phyloP scores from a whole-genome alignment of 2,113 vertebrate genomes.

The Tachysurus vachellii region DNA sequence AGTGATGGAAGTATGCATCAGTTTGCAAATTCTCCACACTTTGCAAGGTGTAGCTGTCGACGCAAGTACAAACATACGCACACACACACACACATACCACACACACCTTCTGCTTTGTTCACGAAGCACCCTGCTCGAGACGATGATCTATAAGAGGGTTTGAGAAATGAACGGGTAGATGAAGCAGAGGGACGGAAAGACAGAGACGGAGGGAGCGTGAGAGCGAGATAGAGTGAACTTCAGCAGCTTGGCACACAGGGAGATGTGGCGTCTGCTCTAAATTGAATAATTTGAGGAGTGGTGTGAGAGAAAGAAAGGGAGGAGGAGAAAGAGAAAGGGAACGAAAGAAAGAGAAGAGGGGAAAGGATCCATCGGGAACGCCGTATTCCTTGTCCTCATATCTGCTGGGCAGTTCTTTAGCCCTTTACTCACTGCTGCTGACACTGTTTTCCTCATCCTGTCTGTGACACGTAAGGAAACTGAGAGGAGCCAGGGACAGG shows the following conservation, averaged over 20 bases:
- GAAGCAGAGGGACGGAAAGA: slow-evolving; percentile 13
- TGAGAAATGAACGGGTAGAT: slow-evolving; percentile 35
- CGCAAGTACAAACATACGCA: neutral
- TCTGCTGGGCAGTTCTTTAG: slow-evolving; percentile 40
- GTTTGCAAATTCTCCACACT: slow-evolving; percentile 50
- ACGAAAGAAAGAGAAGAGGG: neutral
- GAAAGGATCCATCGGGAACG: slow-evolving; percentile 36
- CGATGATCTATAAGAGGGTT: slow-evolving; percentile 49
- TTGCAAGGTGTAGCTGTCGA: slow-evolving; percentile 1
- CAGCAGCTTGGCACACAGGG: slow-evolving; percentile 47
- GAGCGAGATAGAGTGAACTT: slow-evolving; percentile 43
- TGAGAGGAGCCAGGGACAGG: slow-evolving; percentile 35
- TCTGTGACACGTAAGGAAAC: slow-evolving; percentile 31
- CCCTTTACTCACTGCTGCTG: slow-evolving; percentile 26
- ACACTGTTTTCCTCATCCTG: slow-evolving; percentile 18
- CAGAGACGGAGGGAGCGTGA: slow-evolving; percentile 3
- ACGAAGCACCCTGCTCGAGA: slow-evolving; percentile 43
- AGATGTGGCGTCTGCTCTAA: slow-evolving; percentile 57
- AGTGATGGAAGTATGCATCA: slow-evolving; percentile 47
- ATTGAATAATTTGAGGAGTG: slow-evolving; percentile 56
- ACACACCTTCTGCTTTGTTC: slow-evolving; percentile 30
- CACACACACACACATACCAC: slow-evolving; percentile 22
- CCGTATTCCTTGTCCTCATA: slow-evolving; percentile 43
- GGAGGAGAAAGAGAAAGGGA: slow-evolving; percentile 31
- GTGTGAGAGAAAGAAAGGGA: slow-evolving; percentile 40